A percentile compares a stretch with the other conserved stretches of the same genome.
These are phyloP conservation scores for Ostrea edulis DNA, from an alignment of 1,140 invertebrate genomes.

Conservation along the genomic window DNA sequence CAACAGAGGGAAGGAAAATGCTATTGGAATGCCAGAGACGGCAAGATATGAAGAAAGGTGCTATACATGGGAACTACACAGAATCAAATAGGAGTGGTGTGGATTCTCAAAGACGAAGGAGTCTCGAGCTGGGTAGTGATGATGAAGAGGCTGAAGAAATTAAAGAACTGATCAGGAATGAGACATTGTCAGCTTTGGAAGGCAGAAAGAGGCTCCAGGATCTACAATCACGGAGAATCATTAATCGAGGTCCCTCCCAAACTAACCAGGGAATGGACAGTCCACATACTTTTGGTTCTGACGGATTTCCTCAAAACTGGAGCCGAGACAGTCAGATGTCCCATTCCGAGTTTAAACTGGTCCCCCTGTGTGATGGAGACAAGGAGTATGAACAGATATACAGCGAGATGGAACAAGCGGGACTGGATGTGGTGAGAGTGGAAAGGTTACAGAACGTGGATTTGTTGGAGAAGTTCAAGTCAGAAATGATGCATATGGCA, in stretches of 20 bases:
- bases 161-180: constrained; percentile 46
- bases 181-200: constrained; percentile 13
- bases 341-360: constrained; percentile 34
- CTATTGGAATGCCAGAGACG: neutral
- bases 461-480: constrained; percentile 65
- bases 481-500: constrained; percentile 63
- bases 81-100: no score
- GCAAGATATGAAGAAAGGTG: neutral
- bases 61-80: neutral
- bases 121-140: constrained; percentile 14
- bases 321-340: constrained; percentile 4
- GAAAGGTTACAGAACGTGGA: constrained; percentile 65
- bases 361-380: constrained; percentile 51
- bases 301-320: constrained; percentile 62
- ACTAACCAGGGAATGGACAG: neutral
- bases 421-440: constrained; percentile 63
- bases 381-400: constrained; percentile 65
- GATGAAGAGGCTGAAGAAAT: constrained; percentile 50
- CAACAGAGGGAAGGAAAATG: neutral
- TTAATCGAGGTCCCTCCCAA: neutral
- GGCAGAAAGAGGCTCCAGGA: constrained; percentile 23
- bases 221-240: neutral
- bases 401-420: constrained; percentile 65
- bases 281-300: constrained; percentile 48
- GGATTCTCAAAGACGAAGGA: constrained; percentile 23